phyloP scores from a whole-genome alignment of 2,113 vertebrate species.

The Rallus limicola region DNA sequence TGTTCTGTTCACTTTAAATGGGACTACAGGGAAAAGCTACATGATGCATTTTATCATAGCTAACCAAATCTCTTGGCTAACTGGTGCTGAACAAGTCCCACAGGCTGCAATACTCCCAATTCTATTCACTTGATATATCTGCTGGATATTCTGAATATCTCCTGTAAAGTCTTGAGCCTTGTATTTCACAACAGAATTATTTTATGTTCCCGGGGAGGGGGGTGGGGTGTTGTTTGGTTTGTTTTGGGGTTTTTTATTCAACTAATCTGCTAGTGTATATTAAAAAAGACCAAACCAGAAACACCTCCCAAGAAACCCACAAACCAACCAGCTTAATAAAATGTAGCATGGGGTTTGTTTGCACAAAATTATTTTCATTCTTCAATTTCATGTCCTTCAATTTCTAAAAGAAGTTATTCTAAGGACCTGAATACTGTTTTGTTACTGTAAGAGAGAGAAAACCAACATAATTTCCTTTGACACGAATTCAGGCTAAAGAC shows the following conservation, averaged over 20 bases:
- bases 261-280: neutral
- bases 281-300: neutral
- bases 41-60: neutral
- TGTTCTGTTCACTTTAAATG: neutral
- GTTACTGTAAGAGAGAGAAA: neutral
- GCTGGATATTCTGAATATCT: neutral
- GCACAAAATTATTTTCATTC: neutral
- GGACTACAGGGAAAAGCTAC: neutral
- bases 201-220: neutral
- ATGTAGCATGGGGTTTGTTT: neutral
- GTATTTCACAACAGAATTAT: neutral
- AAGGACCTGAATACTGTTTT: neutral
- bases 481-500: neutral
- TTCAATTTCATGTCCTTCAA: neutral
- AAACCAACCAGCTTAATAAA: neutral
- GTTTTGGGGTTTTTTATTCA: neutral
- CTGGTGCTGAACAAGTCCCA: neutral
- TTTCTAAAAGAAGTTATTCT: neutral
- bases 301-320: too few species aligned
- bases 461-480: neutral
- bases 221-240: neutral
- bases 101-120: neutral
- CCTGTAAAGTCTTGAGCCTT: neutral
- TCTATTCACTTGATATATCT: neutral
- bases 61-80: neutral